Conservation (phyloP, 2,797 vertebrate genomes). For the Crypturellus tataupa region DNA sequence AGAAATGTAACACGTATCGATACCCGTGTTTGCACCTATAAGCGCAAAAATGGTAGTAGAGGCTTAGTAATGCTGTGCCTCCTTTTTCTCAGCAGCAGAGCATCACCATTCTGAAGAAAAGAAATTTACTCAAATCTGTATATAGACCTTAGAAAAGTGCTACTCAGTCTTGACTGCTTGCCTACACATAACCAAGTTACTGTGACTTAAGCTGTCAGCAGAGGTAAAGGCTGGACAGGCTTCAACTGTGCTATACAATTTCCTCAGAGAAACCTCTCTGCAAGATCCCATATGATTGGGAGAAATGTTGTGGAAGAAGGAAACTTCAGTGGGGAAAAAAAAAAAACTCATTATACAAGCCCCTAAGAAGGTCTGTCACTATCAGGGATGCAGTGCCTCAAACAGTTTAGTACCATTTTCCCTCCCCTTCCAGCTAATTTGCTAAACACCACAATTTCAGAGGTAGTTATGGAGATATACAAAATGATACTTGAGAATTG, state of each 20-base stretch:
- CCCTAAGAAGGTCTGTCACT: not conserved
- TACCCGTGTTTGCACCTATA: not conserved
- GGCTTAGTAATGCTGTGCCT: not conserved
- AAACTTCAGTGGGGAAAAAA: too few species aligned
- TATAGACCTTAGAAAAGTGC: not conserved
- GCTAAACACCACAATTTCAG: not conserved
- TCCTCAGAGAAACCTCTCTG: not conserved
- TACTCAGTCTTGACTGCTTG: not conserved
- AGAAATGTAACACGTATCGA: not conserved
- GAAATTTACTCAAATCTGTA: not conserved
- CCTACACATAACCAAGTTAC: accelerated
- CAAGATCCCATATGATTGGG: not conserved
- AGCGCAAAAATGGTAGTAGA: not conserved
- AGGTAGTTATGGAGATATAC: not conserved
- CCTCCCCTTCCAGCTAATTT: not conserved
- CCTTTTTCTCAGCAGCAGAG: not conserved
- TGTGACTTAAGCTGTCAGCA: not conserved
- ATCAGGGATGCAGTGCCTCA: not conserved
- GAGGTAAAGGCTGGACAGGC: not conserved
- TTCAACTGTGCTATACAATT: not conserved
- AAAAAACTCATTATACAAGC: not conserved
- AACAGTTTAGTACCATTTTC: not conserved
- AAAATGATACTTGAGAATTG: not conserved
- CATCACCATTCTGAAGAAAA: not conserved
- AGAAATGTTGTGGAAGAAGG: too few species aligned